Percentiles rank a stretch among this genome's conserved stretches.
These are phyloP conservation scores for Epinephelus awoara DNA, from an alignment of 2,797 vertebrate species.

Conservation along the genomic window DNA sequence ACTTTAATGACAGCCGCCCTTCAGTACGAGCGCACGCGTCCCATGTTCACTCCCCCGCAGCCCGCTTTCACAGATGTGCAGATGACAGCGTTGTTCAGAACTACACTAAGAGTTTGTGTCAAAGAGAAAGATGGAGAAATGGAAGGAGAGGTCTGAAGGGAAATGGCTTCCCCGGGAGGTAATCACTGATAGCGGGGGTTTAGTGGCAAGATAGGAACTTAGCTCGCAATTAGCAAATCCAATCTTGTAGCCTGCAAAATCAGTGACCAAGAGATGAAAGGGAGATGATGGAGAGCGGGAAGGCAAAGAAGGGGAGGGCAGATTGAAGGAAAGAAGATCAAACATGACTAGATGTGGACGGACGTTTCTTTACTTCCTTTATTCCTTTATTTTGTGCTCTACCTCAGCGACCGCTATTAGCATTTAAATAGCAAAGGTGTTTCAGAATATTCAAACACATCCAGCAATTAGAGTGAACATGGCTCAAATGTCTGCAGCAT, in stretches of 20 bases:
- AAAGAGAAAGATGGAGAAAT: conserved; percentile 13
- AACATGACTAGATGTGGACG: conserved; percentile 37
- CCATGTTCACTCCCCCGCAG: conserved; percentile 53
- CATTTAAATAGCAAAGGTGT: conserved; percentile 50
- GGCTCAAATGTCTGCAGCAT: conserved; percentile 28
- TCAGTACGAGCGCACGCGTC: conserved; percentile 25
- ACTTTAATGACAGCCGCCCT: conserved; percentile 74
- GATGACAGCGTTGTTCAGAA: conserved; percentile 55
- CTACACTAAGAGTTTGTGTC: conserved; percentile 32
- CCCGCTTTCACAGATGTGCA: conserved; percentile 44
- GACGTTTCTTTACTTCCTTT: conserved; percentile 37
- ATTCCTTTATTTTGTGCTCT: conserved; percentile 32
- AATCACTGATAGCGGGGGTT: conserved; percentile 30
- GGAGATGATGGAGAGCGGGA: conserved; percentile 42
- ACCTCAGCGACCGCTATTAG: conserved; percentile 30
- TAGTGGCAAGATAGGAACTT: conserved; percentile 33
- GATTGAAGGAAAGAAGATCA: conserved; percentile 50
- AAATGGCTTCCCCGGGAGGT: conserved; percentile 38
- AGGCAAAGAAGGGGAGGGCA: conserved; percentile 14
- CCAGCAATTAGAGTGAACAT: conserved; percentile 28
- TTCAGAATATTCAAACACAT: conserved; percentile 48
- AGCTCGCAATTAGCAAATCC: conserved; percentile 65
- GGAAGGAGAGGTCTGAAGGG: conserved; percentile 6
- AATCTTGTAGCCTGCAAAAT: conserved; percentile 49
- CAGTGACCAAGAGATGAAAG: conserved; percentile 70